Conservation (phyloP, 2,113 vertebrate genomes). For the Cephalopholis sonnerati region DNA sequence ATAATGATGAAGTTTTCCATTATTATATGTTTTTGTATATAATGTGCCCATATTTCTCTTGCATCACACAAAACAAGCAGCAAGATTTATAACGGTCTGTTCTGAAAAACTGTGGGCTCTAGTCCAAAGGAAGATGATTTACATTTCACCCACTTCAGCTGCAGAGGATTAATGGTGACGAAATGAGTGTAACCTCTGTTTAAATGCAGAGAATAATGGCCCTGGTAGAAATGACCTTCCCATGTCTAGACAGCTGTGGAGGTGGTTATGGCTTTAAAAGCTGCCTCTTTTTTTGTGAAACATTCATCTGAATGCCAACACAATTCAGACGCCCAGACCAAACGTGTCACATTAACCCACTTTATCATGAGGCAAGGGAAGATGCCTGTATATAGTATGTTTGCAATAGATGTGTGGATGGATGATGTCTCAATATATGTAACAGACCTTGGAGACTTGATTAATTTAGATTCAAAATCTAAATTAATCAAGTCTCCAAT, state of each 20-base stretch:
- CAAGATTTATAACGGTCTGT: background rate
- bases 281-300: background rate
- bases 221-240: conserved; percentile 61
- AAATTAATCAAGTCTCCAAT: too few relatives aligned
- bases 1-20: background rate
- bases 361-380: background rate
- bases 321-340: background rate
- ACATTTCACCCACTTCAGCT: conserved; percentile 43
- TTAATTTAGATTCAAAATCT: background rate
- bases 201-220: conserved; percentile 64
- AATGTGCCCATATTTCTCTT: background rate
- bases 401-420: background rate
- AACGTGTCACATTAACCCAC: background rate
- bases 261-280: conserved; percentile 40
- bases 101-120: conserved; percentile 16
- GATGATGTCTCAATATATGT: background rate
- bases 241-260: conserved; percentile 67
- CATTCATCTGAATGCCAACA: conserved; percentile 42
- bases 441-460: background rate
- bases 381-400: background rate
- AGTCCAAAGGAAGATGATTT: conserved; percentile 33
- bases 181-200: conserved; percentile 62
- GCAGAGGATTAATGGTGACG: conserved; percentile 59
- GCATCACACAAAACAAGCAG: background rate
- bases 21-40: background rate